Evolutionary conservation across 2,113 vertebrate species (phyloP).

Genomic region (Scophthalmus maximus): DNA sequence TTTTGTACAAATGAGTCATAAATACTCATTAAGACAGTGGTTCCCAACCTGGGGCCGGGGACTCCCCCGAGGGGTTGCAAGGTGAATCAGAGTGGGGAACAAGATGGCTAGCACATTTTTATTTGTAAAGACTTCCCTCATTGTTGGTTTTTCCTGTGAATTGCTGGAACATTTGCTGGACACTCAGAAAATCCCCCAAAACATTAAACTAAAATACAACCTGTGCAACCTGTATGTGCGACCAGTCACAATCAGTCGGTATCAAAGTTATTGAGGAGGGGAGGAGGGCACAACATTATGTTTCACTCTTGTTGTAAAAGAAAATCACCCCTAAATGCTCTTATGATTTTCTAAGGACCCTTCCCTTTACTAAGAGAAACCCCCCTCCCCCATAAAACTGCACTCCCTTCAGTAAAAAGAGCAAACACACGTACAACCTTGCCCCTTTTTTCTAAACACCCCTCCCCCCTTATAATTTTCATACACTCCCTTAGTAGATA

Average conservation of each 20-base stretch:
- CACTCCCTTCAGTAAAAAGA: background rate
- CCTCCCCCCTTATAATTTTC: background rate
- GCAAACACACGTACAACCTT: background rate
- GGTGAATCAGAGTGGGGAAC: background rate
- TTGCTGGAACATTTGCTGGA: no score
- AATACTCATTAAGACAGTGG: background rate
- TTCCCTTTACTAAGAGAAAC: no score
- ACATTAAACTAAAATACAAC: no score
- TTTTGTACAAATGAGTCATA: conserved; percentile 3
- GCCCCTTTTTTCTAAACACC: background rate
- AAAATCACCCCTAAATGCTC: no score
- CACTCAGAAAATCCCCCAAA: background rate
- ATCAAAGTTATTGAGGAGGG: no score
- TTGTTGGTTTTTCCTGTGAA: background rate
- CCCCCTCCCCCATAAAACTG: no score
- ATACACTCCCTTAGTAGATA: background rate
- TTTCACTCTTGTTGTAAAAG: no score
- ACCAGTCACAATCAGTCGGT: no score
- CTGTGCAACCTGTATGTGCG: no score
- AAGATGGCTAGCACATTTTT: background rate
- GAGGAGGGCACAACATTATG: no score
- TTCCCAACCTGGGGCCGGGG: conserved; percentile 8
- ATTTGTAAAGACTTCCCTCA: background rate
- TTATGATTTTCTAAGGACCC: background rate
- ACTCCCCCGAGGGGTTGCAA: background rate